These are phyloP conservation scores for Agonum fuliginosum DNA, from an alignment of 2,888 invertebrate species.

Conservation along the genomic window DNA sequence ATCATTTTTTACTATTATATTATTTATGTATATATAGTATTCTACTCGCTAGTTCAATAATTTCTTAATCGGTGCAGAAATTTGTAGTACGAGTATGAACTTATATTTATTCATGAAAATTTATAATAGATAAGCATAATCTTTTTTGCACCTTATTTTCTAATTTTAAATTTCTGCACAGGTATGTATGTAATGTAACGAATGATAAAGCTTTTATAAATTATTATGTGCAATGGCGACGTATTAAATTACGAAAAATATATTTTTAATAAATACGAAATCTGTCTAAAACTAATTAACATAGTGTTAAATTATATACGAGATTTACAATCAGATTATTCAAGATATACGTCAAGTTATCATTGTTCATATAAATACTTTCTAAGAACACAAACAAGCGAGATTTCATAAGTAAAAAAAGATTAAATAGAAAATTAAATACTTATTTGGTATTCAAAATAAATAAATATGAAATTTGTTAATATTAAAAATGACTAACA, in stretches of 20 bases:
- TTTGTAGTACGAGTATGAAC: background rate
- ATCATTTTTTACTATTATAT: conserved; percentile 1
- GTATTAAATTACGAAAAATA: conserved; percentile 26
- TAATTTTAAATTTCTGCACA: conserved; percentile 4
- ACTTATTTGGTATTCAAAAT: conserved; percentile 3
- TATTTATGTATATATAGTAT: background rate
- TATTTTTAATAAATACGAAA: conserved; percentile 16
- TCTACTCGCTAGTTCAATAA: conserved; percentile 4
- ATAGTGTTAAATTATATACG: conserved; percentile 17
- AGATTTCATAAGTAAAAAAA: background rate
- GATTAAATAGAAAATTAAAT: background rate
- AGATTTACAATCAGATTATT: conserved; percentile 9
- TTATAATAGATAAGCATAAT: conserved; percentile 9
- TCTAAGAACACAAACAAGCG: background rate
- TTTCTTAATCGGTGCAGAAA: background rate
- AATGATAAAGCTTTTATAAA: conserved; percentile 19
- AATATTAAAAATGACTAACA: conserved; percentile 23
- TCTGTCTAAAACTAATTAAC: conserved; percentile 15
- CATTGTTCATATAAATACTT: background rate
- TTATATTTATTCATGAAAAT: background rate
- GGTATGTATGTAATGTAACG: background rate
- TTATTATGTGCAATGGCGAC: conserved; percentile 26
- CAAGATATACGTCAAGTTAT: too few species aligned
- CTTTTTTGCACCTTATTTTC: background rate
- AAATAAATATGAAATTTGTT: background rate